Evolutionary conservation across 1,140 invertebrate genomes (phyloP).

Genomic region (Drosophila equinoxialis): DNA sequence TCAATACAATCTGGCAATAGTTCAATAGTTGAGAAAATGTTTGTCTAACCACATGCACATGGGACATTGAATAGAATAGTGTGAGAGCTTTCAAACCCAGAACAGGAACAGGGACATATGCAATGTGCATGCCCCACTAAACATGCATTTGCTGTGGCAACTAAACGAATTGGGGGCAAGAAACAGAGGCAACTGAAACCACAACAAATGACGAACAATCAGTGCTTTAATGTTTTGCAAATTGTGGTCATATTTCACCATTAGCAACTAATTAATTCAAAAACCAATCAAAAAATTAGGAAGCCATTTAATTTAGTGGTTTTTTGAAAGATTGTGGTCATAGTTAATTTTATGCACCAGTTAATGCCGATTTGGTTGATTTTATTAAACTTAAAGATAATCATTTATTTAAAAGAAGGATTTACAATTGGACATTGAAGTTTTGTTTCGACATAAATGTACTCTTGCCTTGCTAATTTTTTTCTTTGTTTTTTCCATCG

Average conservation of each 20-base stretch:
- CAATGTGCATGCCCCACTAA: constrained; percentile 60
- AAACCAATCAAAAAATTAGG: not conserved
- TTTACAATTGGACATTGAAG: too few species aligned
- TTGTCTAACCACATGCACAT: constrained; percentile 75
- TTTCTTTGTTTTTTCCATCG: not conserved
- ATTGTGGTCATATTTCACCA: constrained; percentile 16
- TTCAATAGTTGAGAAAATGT: constrained; percentile 80
- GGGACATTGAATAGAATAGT: not conserved
- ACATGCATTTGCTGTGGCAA: constrained; percentile 53
- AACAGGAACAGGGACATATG: constrained; percentile 45
- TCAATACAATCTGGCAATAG: constrained; percentile 78
- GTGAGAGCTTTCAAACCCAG: constrained; percentile 1
- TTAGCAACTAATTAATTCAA: constrained; percentile 14
- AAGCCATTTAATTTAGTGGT: not conserved
- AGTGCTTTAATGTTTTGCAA: constrained; percentile 35
- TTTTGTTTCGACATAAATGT: not conserved
- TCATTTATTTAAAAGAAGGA: too few species aligned
- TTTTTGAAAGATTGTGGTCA: too few species aligned
- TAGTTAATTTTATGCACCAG: too few species aligned
- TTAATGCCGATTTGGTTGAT: too few species aligned
- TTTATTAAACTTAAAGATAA: too few species aligned
- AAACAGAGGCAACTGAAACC: constrained; percentile 35
- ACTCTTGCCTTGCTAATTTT: not conserved
- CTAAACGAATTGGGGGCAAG: not conserved
- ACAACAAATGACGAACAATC: constrained; percentile 67